Conservation (phyloP, 2,113 vertebrate genomes). For the Larimichthys polyactis region DNA sequence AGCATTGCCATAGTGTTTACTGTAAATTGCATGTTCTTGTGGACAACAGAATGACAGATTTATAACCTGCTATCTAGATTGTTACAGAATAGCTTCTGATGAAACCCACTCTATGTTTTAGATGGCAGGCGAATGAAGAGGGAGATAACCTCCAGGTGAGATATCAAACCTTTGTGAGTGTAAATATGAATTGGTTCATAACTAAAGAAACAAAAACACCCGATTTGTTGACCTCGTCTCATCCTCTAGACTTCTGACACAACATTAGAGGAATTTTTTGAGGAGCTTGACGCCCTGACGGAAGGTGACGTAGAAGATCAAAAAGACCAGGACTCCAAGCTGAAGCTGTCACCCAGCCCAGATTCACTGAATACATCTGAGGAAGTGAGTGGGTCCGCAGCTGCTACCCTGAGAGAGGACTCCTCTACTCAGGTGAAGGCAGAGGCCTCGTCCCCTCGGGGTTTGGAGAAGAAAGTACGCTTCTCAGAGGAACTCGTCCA, state of each 20-base stretch:
- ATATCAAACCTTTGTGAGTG: background rate
- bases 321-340: slow-evolving; percentile 54
- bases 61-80: background rate
- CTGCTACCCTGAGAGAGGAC: slow-evolving; percentile 34
- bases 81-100: slow-evolving; percentile 16
- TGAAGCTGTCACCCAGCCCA: slow-evolving; percentile 30
- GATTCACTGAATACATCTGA: slow-evolving; percentile 18
- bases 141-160: slow-evolving; percentile 79
- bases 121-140: slow-evolving; percentile 81
- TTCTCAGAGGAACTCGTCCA: slow-evolving; percentile 80
- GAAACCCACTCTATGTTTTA: slow-evolving; percentile 54
- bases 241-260: slow-evolving; percentile 70
- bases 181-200: background rate
- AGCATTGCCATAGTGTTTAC: background rate
- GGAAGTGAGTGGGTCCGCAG: slow-evolving; percentile 25
- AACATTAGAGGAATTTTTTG: slow-evolving; percentile 81
- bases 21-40: background rate
- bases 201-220: background rate
- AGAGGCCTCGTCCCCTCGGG: slow-evolving; percentile 40
- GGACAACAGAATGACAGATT: background rate
- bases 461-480: slow-evolving; percentile 81
- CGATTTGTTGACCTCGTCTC: slow-evolving; percentile 17
- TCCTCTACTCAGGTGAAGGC: slow-evolving; percentile 21
- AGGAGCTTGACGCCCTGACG: slow-evolving; percentile 81
- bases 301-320: slow-evolving; percentile 65